A percentile compares a stretch with the other conserved stretches of the same genome.
These are phyloP conservation scores for Achatina immaculata DNA, from an alignment of 1,140 invertebrate genomes.

Conservation along the genomic window DNA sequence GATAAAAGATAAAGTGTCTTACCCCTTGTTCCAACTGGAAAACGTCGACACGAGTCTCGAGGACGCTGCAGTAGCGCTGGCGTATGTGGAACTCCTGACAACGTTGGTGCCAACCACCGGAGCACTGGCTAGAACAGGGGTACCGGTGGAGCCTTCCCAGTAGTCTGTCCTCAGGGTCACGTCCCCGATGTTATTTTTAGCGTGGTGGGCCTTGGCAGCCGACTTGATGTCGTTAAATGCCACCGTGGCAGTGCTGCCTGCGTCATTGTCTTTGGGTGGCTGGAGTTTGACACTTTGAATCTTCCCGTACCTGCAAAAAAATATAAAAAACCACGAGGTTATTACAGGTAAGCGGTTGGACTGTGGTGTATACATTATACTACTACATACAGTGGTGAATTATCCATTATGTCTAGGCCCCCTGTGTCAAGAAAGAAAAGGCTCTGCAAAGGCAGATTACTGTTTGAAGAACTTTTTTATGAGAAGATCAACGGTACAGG, in stretches of 20 bases:
- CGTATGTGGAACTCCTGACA: slow-evolving; percentile 13
- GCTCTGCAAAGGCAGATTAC: no score
- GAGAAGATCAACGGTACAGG: no score
- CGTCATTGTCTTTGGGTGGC: slow-evolving; percentile 76
- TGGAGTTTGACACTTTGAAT: slow-evolving; percentile 95
- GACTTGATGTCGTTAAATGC: slow-evolving; percentile 98
- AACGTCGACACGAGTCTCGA: slow-evolving; percentile 14
- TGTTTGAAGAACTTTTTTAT: no score
- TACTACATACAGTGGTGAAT: no score
- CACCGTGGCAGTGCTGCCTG: slow-evolving; percentile 83
- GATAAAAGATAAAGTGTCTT: neutral
- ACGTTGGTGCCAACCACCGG: slow-evolving; percentile 30
- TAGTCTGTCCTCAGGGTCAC: slow-evolving; percentile 89
- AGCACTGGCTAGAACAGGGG: slow-evolving; percentile 55
- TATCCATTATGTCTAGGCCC: no score
- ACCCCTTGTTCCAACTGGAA: slow-evolving; percentile 34
- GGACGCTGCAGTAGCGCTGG: slow-evolving; percentile 2
- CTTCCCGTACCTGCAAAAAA: slow-evolving; percentile 88
- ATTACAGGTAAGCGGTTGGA: no score
- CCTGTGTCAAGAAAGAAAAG: no score
- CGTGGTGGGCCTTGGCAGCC: slow-evolving; percentile 90
- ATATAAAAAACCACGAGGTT: slow-evolving; percentile 17
- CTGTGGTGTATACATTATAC: no score
- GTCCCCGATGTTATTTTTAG: slow-evolving; percentile 88
- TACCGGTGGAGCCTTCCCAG: slow-evolving; percentile 82